Evolutionary conservation across 2,113 vertebrate species (phyloP).

Genomic region (Zosterops lateralis): DNA sequence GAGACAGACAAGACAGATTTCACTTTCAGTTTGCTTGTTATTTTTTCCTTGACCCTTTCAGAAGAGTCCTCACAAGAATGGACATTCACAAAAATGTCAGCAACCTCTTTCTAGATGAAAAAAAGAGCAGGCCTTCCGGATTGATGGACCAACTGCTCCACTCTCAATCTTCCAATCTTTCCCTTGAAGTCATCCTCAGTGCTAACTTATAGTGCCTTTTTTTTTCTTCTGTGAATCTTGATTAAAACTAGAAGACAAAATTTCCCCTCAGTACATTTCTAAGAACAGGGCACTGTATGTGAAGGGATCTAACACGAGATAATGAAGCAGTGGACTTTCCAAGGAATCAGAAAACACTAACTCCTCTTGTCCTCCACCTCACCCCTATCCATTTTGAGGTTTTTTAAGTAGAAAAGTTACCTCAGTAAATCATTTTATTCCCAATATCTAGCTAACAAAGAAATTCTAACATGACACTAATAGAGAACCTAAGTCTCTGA

Average conservation of each 20-base stretch:
- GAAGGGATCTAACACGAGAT: neutral
- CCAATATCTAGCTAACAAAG: neutral
- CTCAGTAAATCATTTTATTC: neutral
- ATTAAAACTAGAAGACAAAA: neutral
- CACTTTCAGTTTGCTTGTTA: neutral
- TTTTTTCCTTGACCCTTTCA: neutral
- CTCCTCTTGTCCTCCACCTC: too few species aligned
- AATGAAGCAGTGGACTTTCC: neutral
- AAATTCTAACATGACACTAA: neutral
- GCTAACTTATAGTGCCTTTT: neutral
- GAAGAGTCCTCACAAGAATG: neutral
- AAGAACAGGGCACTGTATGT: rapidly evolving
- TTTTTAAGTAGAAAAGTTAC: neutral
- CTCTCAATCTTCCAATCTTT: neutral
- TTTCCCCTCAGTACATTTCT: neutral
- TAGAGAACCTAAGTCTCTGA: neutral
- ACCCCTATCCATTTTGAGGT: rapidly evolving
- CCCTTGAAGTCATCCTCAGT: neutral
- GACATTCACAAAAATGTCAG: neutral
- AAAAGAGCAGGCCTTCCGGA: neutral
- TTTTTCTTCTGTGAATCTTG: neutral
- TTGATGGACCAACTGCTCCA: neutral
- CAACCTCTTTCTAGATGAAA: neutral
- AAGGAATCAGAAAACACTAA: neutral
- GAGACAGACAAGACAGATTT: neutral